Percentiles rank a stretch among this genome's conserved stretches.
These are phyloP conservation scores for Catonia carolina DNA, from an alignment of 2,888 invertebrate species.

Conservation along the genomic window DNA sequence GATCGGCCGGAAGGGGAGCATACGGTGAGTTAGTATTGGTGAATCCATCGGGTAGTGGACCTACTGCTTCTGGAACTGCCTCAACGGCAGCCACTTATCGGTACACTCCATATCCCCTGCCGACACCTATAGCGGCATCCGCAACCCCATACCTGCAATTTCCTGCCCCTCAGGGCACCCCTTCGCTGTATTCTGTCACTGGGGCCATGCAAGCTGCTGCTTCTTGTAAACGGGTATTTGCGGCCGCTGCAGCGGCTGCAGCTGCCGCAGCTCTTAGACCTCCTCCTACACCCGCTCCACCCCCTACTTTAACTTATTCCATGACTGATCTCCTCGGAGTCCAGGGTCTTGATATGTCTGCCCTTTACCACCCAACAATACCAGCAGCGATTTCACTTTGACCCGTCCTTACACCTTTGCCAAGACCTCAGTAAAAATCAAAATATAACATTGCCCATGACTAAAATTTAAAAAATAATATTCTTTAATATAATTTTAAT, in stretches of 20 bases:
- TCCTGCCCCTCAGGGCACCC: conserved; percentile 31
- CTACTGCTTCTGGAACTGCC: conserved; percentile 28
- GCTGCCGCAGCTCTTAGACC: conserved; percentile 44
- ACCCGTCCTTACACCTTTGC: conserved; percentile 29
- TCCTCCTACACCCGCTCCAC: conserved; percentile 44
- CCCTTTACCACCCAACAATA: conserved; percentile 59
- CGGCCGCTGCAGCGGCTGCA: conserved; percentile 34
- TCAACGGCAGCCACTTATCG: conserved; percentile 23
- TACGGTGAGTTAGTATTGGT: conserved; percentile 96
- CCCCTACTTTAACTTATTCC: conserved; percentile 55
- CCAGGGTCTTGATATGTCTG: conserved; percentile 57
- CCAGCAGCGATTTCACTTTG: conserved; percentile 34
- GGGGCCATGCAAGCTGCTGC: conserved; percentile 32
- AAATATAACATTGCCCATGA: conserved; percentile 1
- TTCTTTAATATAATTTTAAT: too few relatives aligned
- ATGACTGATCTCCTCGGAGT: conserved; percentile 66
- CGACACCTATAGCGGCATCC: conserved; percentile 23
- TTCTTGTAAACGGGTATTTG: conserved; percentile 18
- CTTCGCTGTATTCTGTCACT: conserved; percentile 35
- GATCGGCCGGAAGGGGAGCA: conserved; percentile 90
- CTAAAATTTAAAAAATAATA: too few relatives aligned
- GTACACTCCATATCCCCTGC: conserved; percentile 32
- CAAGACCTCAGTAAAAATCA: conserved; percentile 25
- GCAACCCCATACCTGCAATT: conserved; percentile 16
- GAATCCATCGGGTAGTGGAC: conserved; percentile 50